A percentile compares a stretch with the other conserved stretches of the same genome.
phyloP scores from a whole-genome alignment of 2,797 vertebrate species.

The Myotis planiceps region DNA sequence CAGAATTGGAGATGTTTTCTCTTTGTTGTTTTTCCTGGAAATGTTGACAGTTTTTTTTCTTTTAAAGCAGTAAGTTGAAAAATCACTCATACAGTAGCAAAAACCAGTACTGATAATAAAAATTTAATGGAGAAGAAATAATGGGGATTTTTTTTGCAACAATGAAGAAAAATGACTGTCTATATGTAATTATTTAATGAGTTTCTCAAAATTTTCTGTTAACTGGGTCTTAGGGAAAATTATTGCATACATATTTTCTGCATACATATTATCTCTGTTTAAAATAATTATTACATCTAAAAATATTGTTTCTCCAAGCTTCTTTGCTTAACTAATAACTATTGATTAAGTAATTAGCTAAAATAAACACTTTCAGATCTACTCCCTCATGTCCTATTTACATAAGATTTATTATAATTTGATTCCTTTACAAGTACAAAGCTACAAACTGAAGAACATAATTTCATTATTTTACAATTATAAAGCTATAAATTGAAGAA shows the following conservation, averaged over 20 bases:
- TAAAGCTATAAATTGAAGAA: neutral
- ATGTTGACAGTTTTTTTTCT: neutral
- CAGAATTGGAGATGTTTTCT: neutral
- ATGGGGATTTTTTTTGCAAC: neutral
- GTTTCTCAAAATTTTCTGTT: slow-evolving; percentile 23
- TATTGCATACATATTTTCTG: neutral
- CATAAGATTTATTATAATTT: slow-evolving; percentile 4
- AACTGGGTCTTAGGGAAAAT: neutral
- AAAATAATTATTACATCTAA: slow-evolving; percentile 41
- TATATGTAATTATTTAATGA: slow-evolving; percentile 7
- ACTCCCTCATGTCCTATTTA: neutral
- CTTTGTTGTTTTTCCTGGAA: neutral
- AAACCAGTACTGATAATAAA: neutral
- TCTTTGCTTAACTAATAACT: neutral
- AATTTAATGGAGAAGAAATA: neutral
- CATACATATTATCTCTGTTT: neutral
- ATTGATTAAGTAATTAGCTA: slow-evolving; percentile 47
- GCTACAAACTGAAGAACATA: neutral
- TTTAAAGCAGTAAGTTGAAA: slow-evolving; percentile 8
- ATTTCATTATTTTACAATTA: neutral
- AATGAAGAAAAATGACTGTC: slow-evolving; percentile 20
- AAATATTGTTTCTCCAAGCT: slow-evolving; percentile 36
- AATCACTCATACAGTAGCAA: neutral
- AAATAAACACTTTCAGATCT: slow-evolving; percentile 21
- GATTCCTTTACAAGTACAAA: neutral